Evolutionary conservation across 64 coral and sea anemone species (phyloP).

Genomic region (Cladopsammia gracilis): DNA sequence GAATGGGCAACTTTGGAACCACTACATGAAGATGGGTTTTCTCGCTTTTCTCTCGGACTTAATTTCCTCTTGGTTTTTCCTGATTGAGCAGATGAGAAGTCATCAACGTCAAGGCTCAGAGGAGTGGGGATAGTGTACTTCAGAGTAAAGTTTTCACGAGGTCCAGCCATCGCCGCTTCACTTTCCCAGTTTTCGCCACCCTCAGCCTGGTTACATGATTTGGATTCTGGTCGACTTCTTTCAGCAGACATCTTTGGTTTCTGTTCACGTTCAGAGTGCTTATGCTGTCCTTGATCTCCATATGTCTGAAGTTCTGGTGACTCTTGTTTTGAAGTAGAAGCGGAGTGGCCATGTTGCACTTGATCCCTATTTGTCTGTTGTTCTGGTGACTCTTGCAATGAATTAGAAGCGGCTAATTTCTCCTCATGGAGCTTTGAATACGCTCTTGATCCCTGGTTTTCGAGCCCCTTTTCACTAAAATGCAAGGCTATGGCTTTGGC

Average conservation of each 20-base stretch:
- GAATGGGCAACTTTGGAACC: too few species aligned
- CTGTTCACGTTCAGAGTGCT: not conserved
- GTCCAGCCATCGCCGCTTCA: not conserved
- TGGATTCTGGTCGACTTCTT: not conserved
- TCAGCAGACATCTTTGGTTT: not conserved
- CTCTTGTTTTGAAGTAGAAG: too few species aligned
- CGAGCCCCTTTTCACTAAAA: conserved; percentile 76
- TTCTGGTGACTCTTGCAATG: not conserved
- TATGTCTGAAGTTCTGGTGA: not conserved
- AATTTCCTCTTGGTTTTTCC: too few species aligned
- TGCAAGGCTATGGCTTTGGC: conserved; percentile 82
- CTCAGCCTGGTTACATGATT: not conserved
- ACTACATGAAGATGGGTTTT: too few species aligned
- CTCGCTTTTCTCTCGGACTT: too few species aligned
- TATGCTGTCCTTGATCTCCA: not conserved
- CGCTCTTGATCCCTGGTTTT: conserved; percentile 77
- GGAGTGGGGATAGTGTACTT: not conserved
- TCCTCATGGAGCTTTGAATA: conserved; percentile 17
- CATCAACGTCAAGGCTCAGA: conserved; percentile 7
- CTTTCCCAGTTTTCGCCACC: conserved; percentile 12
- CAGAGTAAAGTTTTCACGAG: conserved; percentile 23
- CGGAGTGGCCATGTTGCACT: not conserved
- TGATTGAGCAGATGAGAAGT: not conserved
- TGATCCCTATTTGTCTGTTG: not conserved
- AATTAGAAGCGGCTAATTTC: not conserved